A percentile compares a stretch with the other conserved stretches of the same genome.
Evolutionary conservation across 2,888 invertebrate species (phyloP).

Genomic region (Drosophila pseudotalamancana): DNA sequence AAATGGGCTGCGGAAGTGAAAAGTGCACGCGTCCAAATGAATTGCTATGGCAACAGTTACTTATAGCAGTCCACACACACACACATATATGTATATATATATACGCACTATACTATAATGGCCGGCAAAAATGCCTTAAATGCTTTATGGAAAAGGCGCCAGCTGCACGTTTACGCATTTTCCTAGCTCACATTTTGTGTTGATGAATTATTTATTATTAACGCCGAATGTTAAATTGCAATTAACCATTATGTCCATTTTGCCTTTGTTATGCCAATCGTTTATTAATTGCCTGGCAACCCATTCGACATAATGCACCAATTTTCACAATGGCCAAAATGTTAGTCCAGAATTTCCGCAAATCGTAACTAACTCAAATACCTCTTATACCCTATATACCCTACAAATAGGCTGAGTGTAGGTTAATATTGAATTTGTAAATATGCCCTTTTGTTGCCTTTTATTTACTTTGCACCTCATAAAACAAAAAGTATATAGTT

Average conservation of each 20-base stretch:
- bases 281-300: slow-evolving; percentile 51
- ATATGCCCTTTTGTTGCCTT: too few relatives aligned
- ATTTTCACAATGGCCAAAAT: slow-evolving; percentile 22
- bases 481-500: too few relatives aligned
- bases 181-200: slow-evolving; percentile 23
- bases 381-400: slow-evolving; percentile 5
- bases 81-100: not conserved
- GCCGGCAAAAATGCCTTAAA: slow-evolving; percentile 27
- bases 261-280: slow-evolving; percentile 42
- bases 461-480: too few relatives aligned
- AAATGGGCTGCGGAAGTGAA: slow-evolving; percentile 61
- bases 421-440: too few relatives aligned
- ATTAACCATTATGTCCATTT: slow-evolving; percentile 28
- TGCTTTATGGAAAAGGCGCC: slow-evolving; percentile 13
- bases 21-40: slow-evolving; percentile 47
- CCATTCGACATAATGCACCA: slow-evolving; percentile 27
- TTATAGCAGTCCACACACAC: slow-evolving; percentile 29
- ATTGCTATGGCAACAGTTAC: slow-evolving; percentile 56
- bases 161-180: slow-evolving; percentile 29
- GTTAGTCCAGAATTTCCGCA: not conserved
- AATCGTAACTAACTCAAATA: not conserved
- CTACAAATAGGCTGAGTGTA: not conserved
- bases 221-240: slow-evolving; percentile 49
- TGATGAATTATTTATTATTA: slow-evolving; percentile 53
- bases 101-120: slow-evolving; percentile 21